phyloP scores from a whole-genome alignment of 2,888 invertebrate species.

The Empis livida region DNA sequence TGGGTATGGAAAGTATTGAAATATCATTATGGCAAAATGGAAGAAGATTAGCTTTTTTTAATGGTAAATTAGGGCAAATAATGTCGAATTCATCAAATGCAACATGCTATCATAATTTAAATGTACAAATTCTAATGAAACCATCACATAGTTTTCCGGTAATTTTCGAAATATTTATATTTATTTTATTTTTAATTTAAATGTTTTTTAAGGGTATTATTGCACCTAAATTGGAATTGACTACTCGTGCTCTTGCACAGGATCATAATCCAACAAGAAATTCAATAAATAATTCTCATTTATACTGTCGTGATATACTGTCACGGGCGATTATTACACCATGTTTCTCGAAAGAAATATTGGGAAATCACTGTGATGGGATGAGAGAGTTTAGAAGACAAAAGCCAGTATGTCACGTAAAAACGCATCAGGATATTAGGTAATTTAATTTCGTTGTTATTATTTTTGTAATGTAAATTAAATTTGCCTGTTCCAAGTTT shows the following conservation, averaged over 20 bases:
- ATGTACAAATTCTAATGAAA: conserved; percentile 29
- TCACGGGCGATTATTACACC: not conserved
- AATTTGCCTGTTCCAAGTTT: no score
- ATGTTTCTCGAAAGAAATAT: not conserved
- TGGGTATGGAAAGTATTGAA: conserved; percentile 25
- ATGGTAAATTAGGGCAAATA: conserved; percentile 26
- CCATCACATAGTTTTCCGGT: conserved; percentile 31
- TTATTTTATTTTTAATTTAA: not conserved
- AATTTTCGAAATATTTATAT: conserved; percentile 1
- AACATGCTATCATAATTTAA: conserved; percentile 25
- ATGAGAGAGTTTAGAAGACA: conserved; percentile 20
- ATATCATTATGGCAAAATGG: conserved; percentile 34
- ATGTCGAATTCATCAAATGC: conserved; percentile 21
- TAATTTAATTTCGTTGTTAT: not conserved
- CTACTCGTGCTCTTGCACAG: conserved; percentile 19
- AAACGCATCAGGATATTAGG: not conserved
- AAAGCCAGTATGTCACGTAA: conserved; percentile 26
- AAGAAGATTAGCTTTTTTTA: conserved; percentile 28
- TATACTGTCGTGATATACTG: not conserved
- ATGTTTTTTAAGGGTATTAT: conserved; percentile 23
- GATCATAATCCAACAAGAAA: conserved; percentile 11
- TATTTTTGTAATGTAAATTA: no score
- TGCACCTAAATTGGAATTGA: conserved; percentile 31
- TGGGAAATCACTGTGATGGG: conserved; percentile 6
- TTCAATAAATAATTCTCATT: conserved; percentile 1